phyloP scores from a whole-genome alignment of 2,888 invertebrate genomes.

The Acrocera orbiculus region DNA sequence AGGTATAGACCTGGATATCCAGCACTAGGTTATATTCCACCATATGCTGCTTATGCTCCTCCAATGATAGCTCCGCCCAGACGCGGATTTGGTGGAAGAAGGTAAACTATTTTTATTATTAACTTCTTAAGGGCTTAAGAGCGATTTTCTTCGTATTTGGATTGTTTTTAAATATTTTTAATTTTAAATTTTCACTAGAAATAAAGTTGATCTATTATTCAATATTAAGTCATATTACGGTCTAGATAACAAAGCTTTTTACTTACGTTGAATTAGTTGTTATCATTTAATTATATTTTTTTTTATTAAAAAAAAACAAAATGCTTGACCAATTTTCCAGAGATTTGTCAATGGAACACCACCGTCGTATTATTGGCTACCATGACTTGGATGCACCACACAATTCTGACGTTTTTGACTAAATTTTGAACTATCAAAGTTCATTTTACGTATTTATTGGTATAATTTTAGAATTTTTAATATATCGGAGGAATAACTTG shows the following conservation, averaged over 20 bases:
- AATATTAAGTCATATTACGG: no score
- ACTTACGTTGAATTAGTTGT: no score
- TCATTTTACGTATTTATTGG: no score
- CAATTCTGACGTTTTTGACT: constrained; percentile 51
- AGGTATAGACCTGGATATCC: constrained; percentile 22
- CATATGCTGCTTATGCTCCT: constrained; percentile 34
- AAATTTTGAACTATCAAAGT: constrained; percentile 7
- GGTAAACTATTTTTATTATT: constrained; percentile 12
- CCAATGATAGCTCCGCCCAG: constrained; percentile 32
- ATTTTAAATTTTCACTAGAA: no score
- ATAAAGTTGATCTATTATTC: no score
- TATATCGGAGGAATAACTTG: no score
- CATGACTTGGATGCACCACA: constrained; percentile 83
- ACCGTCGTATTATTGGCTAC: constrained; percentile 70
- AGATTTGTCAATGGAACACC: constrained; percentile 44
- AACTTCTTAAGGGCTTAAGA: no score
- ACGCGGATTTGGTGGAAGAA: constrained; percentile 30
- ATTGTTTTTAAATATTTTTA: no score
- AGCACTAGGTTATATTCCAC: constrained; percentile 30
- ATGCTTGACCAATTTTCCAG: constrained; percentile 34
- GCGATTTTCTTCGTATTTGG: no score
- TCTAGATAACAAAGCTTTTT: no score
- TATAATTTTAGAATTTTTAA: no score
- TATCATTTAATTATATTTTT: no score
- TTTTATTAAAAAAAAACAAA: neutral